A percentile compares a stretch with the other conserved stretches of the same genome.
Conservation (phyloP, 2,113 vertebrate species). For the Phylloscopus whistleri region DNA sequence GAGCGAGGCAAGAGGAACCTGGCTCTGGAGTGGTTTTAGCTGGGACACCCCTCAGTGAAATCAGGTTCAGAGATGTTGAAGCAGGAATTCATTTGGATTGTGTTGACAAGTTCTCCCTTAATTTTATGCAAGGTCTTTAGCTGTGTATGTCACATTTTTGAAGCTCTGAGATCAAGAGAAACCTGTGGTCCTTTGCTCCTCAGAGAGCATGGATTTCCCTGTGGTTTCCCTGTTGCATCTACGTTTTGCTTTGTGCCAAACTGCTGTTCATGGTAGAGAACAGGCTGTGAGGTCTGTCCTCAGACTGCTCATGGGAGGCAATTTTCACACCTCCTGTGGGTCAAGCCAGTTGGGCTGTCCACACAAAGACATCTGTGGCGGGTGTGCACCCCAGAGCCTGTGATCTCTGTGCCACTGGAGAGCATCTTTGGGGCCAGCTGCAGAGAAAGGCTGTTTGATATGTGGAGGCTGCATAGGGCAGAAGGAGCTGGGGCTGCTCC, state of each 20-base stretch:
- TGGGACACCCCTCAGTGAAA: neutral
- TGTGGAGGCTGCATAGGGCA: too few relatives aligned
- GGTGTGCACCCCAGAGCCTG: too few relatives aligned
- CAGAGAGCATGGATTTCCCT: neutral
- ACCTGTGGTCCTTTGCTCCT: neutral
- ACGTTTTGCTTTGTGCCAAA: neutral
- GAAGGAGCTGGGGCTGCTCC: too few relatives aligned
- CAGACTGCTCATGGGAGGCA: neutral
- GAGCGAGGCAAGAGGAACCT: neutral
- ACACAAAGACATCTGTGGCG: neutral
- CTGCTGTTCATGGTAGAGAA: neutral
- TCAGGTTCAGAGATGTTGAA: neutral
- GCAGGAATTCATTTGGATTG: neutral
- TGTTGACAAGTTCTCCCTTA: neutral
- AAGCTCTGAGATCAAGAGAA: neutral
- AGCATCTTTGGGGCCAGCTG: too few relatives aligned
- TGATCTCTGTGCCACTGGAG: too few relatives aligned
- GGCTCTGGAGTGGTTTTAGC: neutral
- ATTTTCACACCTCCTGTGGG: neutral
- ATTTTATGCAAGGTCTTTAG: neutral
- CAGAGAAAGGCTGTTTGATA: too few relatives aligned
- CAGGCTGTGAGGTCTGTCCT: neutral
- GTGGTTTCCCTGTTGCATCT: neutral
- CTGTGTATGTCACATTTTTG: neutral
- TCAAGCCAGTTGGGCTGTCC: neutral